Base-by-base conservation (phyloP, 1,140 invertebrate genomes). In the Bombus waltoni region DNA sequence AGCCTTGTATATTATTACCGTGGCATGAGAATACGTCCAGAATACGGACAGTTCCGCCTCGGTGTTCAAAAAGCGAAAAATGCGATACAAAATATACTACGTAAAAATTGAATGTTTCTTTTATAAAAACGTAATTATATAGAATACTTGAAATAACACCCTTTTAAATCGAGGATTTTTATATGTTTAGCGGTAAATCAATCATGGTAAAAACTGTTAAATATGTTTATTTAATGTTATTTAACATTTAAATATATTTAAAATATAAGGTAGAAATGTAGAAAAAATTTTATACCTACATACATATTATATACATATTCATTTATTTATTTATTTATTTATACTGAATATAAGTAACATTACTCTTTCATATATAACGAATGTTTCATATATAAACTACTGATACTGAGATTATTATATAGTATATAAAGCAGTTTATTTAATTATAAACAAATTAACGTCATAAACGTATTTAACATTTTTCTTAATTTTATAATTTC, bases 11-110 rank as follows among this genome's bases (percentile, higher is more conserved):
- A 97, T 93, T 99, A 98, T 93, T 98, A 99, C 93, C 96, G 98
- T 76, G 98, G 98, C 0, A 95, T 98, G 83, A 97, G 97, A 32
- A 96, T 98, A 10, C 96, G 98, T 22, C 98, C 98, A 0, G 98
- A 99, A 87, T 96, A 98, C 71, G 97, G 97, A 84, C 97, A 97
- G 40, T 99, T 99, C 94, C 96, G 98, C 76, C 96, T 99, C 42
- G 99, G 98, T 25, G 97, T 99, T 2, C 98, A 99, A 92, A 99
- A 99, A 94, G 98, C 98, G 1, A 97, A 98, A 94, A 98, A 99
- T 93, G 98, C 98, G 8, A 99, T 99, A 87, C 97, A 98, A 94
- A 99, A 98, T 92, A 98, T 98, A 40, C 66, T 91, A 18, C 87
- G 66, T 57, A 89, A 87, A 77, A 66, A 81, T 40, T 77, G 15